phyloP scores from a whole-genome alignment of 2,797 vertebrate species.

The Hippocampus kuda region DNA sequence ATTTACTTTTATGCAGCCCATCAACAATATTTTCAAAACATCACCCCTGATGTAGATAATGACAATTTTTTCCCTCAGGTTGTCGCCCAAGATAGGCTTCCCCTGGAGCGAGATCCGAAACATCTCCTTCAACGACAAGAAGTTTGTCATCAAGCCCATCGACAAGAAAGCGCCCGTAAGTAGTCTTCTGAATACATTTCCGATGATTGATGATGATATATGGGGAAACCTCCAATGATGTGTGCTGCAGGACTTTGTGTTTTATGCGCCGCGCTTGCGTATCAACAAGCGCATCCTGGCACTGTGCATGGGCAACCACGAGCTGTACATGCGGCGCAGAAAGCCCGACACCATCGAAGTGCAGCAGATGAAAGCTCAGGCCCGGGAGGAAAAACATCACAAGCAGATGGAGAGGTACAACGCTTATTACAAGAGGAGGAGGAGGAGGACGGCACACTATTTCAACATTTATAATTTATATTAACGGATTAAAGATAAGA shows the following conservation, averaged over 20 bases:
- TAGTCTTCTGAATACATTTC: slow-evolving; percentile 10
- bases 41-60: too few relatives aligned
- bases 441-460: too few relatives aligned
- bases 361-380: slow-evolving; percentile 98
- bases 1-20: too few relatives aligned
- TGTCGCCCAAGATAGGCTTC: slow-evolving; percentile 97
- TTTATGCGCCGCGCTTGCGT: slow-evolving; percentile 89
- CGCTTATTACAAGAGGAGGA: too few relatives aligned
- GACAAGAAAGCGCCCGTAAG: slow-evolving; percentile 97
- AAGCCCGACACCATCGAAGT: slow-evolving; percentile 98
- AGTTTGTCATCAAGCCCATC: slow-evolving; percentile 96
- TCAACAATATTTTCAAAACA: too few relatives aligned
- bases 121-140: slow-evolving; percentile 97
- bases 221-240: accelerated
- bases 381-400: slow-evolving; percentile 94
- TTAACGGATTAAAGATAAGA: too few relatives aligned
- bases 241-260: slow-evolving; percentile 83
- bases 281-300: slow-evolving; percentile 98
- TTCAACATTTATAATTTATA: too few relatives aligned
- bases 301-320: slow-evolving; percentile 98
- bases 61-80: slow-evolving; percentile 55
- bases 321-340: slow-evolving; percentile 94
- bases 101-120: slow-evolving; percentile 98
- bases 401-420: slow-evolving; percentile 91
- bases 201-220: not conserved